phyloP scores from a whole-genome alignment of 2,797 vertebrate genomes.

The Danio albolineatus region DNA sequence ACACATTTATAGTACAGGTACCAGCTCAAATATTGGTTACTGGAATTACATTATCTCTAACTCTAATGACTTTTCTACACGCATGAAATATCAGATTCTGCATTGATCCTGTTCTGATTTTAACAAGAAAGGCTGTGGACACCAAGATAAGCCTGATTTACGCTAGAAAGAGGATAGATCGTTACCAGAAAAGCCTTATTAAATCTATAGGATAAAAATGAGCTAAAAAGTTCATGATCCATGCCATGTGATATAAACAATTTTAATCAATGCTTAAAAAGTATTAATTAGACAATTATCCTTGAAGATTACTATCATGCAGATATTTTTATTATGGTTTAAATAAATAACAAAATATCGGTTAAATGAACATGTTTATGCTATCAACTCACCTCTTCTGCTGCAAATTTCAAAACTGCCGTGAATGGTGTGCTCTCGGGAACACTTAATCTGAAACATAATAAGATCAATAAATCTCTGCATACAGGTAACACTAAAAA shows the following conservation, averaged over 20 bases:
- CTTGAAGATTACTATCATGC: not conserved
- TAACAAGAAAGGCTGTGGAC: not conserved
- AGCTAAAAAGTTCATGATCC: not conserved
- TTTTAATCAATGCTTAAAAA: not conserved
- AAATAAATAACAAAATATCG: no score
- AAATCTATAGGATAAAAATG: not conserved
- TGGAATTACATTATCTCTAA: no score
- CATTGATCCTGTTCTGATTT: slow-evolving; percentile 18
- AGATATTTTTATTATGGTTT: not conserved
- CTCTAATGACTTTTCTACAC: not conserved
- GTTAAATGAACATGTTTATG: not conserved
- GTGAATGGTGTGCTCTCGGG: slow-evolving; percentile 96
- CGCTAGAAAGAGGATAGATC: not conserved
- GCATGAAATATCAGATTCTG: not conserved
- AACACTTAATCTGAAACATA: slow-evolving; percentile 88
- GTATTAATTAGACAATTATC: not conserved
- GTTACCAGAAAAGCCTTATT: not conserved
- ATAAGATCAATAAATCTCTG: not conserved
- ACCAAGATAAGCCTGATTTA: not conserved
- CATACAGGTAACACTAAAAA: not conserved
- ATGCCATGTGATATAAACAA: not conserved
- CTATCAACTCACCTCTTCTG: slow-evolving; percentile 89
- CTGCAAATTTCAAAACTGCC: slow-evolving; percentile 96
- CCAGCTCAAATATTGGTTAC: no score
- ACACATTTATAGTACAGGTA: no score